Evolutionary conservation across 2,888 invertebrate species (phyloP), one percentile per base, ranked within the genome.

Genomic region (Clostera curtula): DNA sequence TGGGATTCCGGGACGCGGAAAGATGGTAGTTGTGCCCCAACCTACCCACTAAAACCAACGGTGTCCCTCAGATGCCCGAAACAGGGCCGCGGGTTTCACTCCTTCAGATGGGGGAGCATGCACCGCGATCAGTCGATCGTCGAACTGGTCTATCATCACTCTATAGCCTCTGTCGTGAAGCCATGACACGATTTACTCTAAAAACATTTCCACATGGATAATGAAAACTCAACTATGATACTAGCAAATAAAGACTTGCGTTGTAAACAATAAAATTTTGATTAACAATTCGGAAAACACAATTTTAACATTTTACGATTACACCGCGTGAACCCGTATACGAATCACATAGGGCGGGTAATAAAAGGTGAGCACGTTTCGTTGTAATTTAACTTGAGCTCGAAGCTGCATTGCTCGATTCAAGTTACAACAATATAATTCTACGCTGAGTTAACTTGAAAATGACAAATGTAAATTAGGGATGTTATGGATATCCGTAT

Each of bases 351-450:
- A 36, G 32, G 43, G 33, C 30, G 40, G 50, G 56, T 62, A 56
- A 62, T 68, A 67, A 66, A 71, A 64, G 49, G 61, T 37, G 49
- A 52, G 60, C 70, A 71, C 69, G 69, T 64, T 61, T 53, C 50
- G 51, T 60, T 61, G 62, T 67, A 69, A 66, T 69, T 70, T 62
- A 66, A 69, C 61, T 70, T 64, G 44, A n/a, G 49, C 50, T 54
- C 56, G 50, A 44, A 51, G 47, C 43, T 43, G 52, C 48, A 48
- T 45, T 49, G 44, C 41, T 46, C 52, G 43, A 43, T n/a, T n/a
- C n/a, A n/a, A n/a, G n/a, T n/a, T n/a, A n/a, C n/a, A n/a, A n/a
- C n/a, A n/a, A n/a, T n/a, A n/a, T n/a, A n/a, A n/a, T n/a, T n/a
- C n/a, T n/a, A n/a, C n/a, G n/a, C n/a, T n/a, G n/a, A n/a, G n/a